phyloP scores from a whole-genome alignment of 2,797 vertebrate species.

The Gambelia wislizenii region DNA sequence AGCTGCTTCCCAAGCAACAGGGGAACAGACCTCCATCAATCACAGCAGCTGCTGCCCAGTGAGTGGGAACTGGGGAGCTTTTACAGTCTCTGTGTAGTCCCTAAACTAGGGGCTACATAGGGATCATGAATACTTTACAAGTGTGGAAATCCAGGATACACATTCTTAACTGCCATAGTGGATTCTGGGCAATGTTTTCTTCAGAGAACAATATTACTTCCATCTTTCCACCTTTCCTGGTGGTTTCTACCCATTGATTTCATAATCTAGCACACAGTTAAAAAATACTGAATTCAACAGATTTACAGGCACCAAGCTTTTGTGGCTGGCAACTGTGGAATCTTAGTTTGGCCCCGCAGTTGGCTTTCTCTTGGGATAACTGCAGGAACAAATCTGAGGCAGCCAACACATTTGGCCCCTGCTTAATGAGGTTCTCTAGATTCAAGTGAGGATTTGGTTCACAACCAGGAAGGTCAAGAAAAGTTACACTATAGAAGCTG shows the following conservation, averaged over 20 bases:
- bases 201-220: neutral
- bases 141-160: too few relatives aligned
- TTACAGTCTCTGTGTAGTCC: too few relatives aligned
- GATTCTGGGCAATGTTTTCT: too few relatives aligned
- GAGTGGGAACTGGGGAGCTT: too few relatives aligned
- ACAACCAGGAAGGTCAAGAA: neutral
- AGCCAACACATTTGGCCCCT: neutral
- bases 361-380: slow-evolving; percentile 26
- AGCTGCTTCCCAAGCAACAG: too few relatives aligned
- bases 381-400: neutral
- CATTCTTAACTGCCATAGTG: too few relatives aligned
- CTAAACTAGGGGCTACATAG: too few relatives aligned
- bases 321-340: neutral
- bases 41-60: too few relatives aligned
- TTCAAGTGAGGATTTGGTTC: neutral
- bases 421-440: neutral
- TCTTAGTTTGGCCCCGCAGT: neutral
- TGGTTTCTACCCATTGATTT: neutral
- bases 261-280: neutral
- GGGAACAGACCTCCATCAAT: too few relatives aligned
- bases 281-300: neutral
- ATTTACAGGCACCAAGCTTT: neutral
- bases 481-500: slow-evolving; percentile 23
- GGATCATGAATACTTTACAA: too few relatives aligned
- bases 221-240: neutral